Evolutionary conservation across 2,113 vertebrate genomes (phyloP).

Genomic region (Melanerpes aurifrons): DNA sequence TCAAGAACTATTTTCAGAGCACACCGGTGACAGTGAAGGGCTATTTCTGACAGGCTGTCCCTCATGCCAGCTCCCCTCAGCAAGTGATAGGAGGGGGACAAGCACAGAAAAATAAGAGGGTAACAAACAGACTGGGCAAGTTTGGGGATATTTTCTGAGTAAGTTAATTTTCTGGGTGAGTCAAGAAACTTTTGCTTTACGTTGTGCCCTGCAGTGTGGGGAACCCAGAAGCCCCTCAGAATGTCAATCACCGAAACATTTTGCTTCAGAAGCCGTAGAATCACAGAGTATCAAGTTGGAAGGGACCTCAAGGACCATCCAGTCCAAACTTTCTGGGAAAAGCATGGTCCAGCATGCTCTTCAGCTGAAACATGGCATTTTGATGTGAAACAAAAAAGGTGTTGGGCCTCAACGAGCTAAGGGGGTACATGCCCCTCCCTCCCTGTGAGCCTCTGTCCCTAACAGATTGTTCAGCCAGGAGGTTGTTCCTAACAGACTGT

Average conservation of each 20-base stretch:
- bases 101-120: background rate
- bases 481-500: background rate
- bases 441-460: background rate
- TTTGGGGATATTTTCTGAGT: background rate
- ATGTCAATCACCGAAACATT: accelerated
- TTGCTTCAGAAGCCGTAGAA: background rate
- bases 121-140: background rate
- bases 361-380: background rate
- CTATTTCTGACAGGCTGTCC: slow-evolving; percentile 39
- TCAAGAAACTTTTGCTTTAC: background rate
- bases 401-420: no score
- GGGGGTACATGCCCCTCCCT: background rate
- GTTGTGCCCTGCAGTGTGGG: accelerated
- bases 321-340: no score
- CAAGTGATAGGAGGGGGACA: background rate
- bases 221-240: background rate
- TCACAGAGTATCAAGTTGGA: no score
- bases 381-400: background rate
- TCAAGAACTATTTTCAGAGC: slow-evolving; percentile 56
- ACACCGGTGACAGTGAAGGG: background rate
- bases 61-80: background rate
- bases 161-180: background rate
- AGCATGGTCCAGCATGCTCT: no score
- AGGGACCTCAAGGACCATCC: no score
- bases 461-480: background rate